Base-by-base conservation (phyloP, 1,140 invertebrate species). In the Pseudomyrmex cubaensis region DNA sequence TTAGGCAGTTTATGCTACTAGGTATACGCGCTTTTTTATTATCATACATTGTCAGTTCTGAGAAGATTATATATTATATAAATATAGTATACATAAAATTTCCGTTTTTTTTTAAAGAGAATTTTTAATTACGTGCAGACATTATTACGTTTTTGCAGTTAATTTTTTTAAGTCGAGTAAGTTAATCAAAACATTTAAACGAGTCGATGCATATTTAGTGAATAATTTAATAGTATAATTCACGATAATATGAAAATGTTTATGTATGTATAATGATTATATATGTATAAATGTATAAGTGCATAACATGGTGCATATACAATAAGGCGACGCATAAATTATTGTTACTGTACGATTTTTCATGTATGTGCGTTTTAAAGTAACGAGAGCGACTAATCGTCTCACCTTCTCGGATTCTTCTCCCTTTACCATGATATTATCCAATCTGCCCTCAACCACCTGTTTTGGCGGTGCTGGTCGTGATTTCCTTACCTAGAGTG, bases 371-470 rank as follows among this genome's bases (percentile, higher is more conserved):
- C 35, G 0, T 35, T 35, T 35, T 20, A 13, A 67, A 67, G 46
- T 77, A 77, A 77, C 35, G 35, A 80, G 35, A 82, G 54, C 50
- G 52, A 52, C 82, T 61, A 44, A 13, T 63, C 52, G 67, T 54
- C 87, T 92, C 87, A 94, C 93, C 90, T 93, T 92, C 91, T 93
- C 91, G 67, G 87, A 90, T 85, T 91, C 92, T 85, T 90, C 90
- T 54, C 89, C 90, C 57, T 91, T 93, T 86, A 90, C 87, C 82
- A 62, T 87, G 59, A 82, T 57, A 59, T 67, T 85, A 80, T 89
- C 90, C 76, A 90, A 88, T 72, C 77, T 69, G 56, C 87, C 85
- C 57, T 89, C 87, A 82, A 89, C 52, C 48, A 73, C 46, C 62
- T 74, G 89, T 85, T 85, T 93, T 74, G 89, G 67, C 82, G 89